phyloP scores from a whole-genome alignment of 2,113 vertebrate genomes.

The Dendropsophus ebraccatus region DNA sequence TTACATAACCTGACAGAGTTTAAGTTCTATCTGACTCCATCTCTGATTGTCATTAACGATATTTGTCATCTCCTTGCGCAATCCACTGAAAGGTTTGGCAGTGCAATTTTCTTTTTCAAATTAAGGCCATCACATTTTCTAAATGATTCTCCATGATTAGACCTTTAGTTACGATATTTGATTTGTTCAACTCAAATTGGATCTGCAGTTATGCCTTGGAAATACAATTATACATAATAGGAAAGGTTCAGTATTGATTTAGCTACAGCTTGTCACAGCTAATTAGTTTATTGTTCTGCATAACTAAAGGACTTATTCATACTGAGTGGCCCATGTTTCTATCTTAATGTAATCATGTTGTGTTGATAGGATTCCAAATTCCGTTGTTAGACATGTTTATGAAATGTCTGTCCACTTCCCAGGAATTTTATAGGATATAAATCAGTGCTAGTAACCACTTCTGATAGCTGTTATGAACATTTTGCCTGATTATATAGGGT shows the following conservation, averaged over 20 bases:
- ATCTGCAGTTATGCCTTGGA: constrained; percentile 59
- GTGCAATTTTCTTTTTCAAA: constrained; percentile 58
- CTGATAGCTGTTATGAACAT: neutral
- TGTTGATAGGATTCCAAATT: constrained; percentile 54
- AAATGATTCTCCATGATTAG: constrained; percentile 59
- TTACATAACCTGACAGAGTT: neutral
- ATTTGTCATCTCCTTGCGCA: constrained; percentile 45
- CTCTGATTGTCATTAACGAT: constrained; percentile 44
- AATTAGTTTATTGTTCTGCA: constrained; percentile 61
- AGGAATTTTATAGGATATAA: constrained; percentile 24
- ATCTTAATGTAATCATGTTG: constrained; percentile 55
- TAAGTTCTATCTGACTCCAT: neutral
- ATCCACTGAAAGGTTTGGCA: constrained; percentile 48
- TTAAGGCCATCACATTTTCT: constrained; percentile 57
- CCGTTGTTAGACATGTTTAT: constrained; percentile 43
- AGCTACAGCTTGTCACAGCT: constrained; percentile 57
- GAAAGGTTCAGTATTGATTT: constrained; percentile 60
- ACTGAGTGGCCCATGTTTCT: constrained; percentile 49
- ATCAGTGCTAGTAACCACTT: neutral
- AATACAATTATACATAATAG: constrained; percentile 60
- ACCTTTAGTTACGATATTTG: constrained; percentile 59
- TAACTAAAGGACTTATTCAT: constrained; percentile 60
- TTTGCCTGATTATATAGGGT: neutral
- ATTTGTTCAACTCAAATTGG: constrained; percentile 59
- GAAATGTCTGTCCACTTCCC: constrained; percentile 28